These are phyloP conservation scores for Hyles lineata DNA, from an alignment of 2,888 invertebrate species.

Conservation along the genomic window DNA sequence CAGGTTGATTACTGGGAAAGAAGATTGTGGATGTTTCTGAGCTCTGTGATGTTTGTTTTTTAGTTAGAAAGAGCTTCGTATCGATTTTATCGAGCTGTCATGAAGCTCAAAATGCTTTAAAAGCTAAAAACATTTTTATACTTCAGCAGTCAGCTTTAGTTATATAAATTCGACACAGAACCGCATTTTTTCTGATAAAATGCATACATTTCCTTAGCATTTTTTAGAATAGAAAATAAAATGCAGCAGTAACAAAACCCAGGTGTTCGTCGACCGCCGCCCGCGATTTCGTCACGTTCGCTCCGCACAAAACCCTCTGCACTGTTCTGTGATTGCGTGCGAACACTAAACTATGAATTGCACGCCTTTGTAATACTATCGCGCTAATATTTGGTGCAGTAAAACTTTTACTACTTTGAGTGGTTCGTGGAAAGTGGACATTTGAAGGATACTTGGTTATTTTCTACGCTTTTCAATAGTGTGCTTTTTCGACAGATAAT, in stretches of 20 bases:
- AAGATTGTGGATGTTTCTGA: too few relatives aligned
- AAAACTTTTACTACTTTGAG: not conserved
- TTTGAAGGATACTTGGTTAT: not conserved
- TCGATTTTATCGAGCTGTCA: too few relatives aligned
- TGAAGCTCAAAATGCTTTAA: too few relatives aligned
- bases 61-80: too few relatives aligned
- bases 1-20: not conserved
- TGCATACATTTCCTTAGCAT: slow-evolving; percentile 7
- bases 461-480: not conserved
- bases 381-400: not conserved
- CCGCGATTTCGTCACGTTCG: slow-evolving; percentile 7
- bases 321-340: slow-evolving; percentile 11
- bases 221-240: slow-evolving; percentile 2
- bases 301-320: not conserved
- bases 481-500: not conserved
- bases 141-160: not conserved
- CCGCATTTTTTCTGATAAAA: not conserved
- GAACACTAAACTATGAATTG: slow-evolving; percentile 12
- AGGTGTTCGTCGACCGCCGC: not conserved
- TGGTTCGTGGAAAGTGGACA: not conserved
- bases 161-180: not conserved
- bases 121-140: not conserved
- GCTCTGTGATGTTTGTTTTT: too few relatives aligned
- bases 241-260: not conserved
- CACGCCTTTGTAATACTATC: slow-evolving; percentile 11